Evolutionary conservation across 2,888 invertebrate species (phyloP), one percentile per base, ranked within the genome.

Genomic region (Cheilosia scutellata): DNA sequence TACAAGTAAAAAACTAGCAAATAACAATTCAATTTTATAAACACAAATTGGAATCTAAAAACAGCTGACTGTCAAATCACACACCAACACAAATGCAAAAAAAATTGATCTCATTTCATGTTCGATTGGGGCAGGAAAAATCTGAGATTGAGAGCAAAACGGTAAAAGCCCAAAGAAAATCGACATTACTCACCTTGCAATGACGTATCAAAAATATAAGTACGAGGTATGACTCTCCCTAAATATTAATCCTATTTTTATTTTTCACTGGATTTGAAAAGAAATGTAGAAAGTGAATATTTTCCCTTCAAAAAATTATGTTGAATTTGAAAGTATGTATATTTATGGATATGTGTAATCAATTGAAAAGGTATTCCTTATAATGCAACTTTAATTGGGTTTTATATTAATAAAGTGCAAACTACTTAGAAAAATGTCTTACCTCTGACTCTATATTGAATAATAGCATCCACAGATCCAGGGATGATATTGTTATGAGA

Each of bases 311-410:
- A 27, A 7, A 6, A 47, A 29, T 47, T 44, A 47, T 27, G 55
- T n/a, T n/a, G n/a, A n/a, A n/a, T n/a, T 47, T 47, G 37, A 57
- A 65, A 74, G 63, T 47, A 44, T 37, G 63, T 37, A 33, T 37
- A 57, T 42, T 75, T 57, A 65, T 13, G 37, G 33, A 37, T 65
- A 33, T 40, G 11, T 65, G 57, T 47, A 5, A 13, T 4, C 29
- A 11, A 40, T 29, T 47, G 42, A 31, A 4, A 31, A 16, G 11
- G n/a, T 20, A 53, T 51, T 44, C 55, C 27, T 27, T n/a, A n/a
- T 63, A 33, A 63, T 55, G 16, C 55, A 63, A 49, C 47, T 75
- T n/a, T 37, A 57, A 63, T 74, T 42, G 53, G 5, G 5, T 40
- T 58, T 37, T 5, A 4, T 33, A 44, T 16, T 55, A 55, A 68